Evolutionary conservation across 2,888 invertebrate species (phyloP).

Genomic region (Chrysodeixis includens): DNA sequence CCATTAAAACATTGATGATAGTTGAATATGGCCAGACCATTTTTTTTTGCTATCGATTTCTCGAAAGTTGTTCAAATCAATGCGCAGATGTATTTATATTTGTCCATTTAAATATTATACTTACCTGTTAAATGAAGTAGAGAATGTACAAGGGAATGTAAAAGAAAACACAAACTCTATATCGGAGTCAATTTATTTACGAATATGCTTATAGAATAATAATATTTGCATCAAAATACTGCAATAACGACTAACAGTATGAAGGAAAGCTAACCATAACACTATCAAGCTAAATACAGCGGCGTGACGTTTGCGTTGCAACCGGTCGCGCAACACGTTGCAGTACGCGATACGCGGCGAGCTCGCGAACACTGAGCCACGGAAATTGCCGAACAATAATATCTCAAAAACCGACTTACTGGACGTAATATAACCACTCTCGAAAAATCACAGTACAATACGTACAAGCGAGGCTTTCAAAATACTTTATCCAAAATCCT

Average conservation of each 20-base stretch:
- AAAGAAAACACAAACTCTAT: constrained; percentile 75
- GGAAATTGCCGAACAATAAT: constrained; percentile 14
- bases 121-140: no score
- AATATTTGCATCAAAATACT: constrained; percentile 89
- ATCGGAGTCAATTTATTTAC: constrained; percentile 89
- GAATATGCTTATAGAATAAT: constrained; percentile 88
- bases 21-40: no score
- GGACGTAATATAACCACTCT: not conserved
- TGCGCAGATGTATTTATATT: no score
- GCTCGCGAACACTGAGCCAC: constrained; percentile 7
- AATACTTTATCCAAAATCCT: not conserved
- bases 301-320: constrained; percentile 53
- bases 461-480: not conserved
- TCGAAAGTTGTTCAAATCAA: no score
- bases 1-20: no score
- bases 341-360: constrained; percentile 38
- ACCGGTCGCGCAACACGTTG: constrained; percentile 51
- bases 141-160: not conserved
- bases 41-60: no score
- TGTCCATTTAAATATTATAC: no score
- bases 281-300: constrained; percentile 80
- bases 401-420: not conserved
- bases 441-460: not conserved
- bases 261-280: constrained; percentile 80
- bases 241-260: constrained; percentile 86